Base-by-base conservation (phyloP, 2,888 invertebrate species). In the Drosophila longiperda region DNA sequence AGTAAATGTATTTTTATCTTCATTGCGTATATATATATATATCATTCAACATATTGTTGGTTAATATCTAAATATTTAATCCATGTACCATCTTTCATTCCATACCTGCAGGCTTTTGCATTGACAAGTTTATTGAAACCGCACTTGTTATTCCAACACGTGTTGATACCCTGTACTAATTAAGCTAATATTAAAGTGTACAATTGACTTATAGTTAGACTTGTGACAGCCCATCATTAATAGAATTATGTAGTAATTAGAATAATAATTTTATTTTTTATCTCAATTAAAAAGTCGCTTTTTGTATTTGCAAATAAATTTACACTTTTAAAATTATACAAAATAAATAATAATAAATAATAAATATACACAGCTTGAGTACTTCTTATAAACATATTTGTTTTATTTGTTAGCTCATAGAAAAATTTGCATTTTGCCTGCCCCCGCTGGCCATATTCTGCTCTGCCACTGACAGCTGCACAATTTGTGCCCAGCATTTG, bases 401-500 rank as follows among this genome's bases (percentile, higher is more conserved):
- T 26, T 26, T 33, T 11, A 23, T 40, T 55, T 34, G 67, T 48
- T 54, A 32, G 42, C 17, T 42, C 48, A 68, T 61, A 72, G 66
- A 73, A 65, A 76, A 79, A 64, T 70, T 36, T 52, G 66, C 72
- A 80, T 87, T 87, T 71, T 73, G 61, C 71, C 70, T 15, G 50
- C 15, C 36, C 26, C 32, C 20, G 73, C 67, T 63, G 71, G 72
- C 61, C 77, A 76, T 67, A 66, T 58, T 69, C 26, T 48, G 23
- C 63, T 66, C 58, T 83, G 83, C 64, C 58, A 67, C 73, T 87
- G 87, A 88, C 87, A 87, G 82, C 80, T 86, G 82, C 80, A 83
- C 82, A 87, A 90, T 86, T 90, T 90, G 80, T 87, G 74, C 75
- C 64, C 64, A 62, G 54, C 69, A 71, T 75, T 74, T 89, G 85